A percentile compares a stretch with the other conserved stretches of the same genome.
Conservation (phyloP, 2,888 invertebrate genomes). For the Eupithecia vulgata region DNA sequence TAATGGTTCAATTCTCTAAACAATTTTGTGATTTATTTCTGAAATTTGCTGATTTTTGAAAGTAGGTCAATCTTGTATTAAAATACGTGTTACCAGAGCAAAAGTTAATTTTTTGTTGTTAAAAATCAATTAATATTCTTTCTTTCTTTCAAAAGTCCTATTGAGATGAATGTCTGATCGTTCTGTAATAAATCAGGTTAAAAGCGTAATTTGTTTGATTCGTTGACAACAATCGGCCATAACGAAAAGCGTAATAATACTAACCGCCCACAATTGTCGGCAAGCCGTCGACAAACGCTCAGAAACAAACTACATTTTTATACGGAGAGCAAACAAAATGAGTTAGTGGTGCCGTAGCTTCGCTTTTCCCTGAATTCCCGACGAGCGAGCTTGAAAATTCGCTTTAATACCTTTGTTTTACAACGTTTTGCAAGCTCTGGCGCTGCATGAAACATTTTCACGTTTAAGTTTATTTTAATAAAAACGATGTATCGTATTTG, state of each 20-base stretch:
- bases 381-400: slow-evolving; percentile 77
- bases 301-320: slow-evolving; percentile 79
- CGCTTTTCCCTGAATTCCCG: slow-evolving; percentile 71
- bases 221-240: slow-evolving; percentile 54
- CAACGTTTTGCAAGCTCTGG: slow-evolving; percentile 75
- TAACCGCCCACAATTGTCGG: slow-evolving; percentile 57
- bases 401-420: slow-evolving; percentile 82
- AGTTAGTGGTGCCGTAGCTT: slow-evolving; percentile 75
- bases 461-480: slow-evolving; percentile 59
- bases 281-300: slow-evolving; percentile 65
- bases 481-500: slow-evolving; percentile 53
- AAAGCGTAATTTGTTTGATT: slow-evolving; percentile 56
- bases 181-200: slow-evolving; percentile 46
- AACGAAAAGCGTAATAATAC: slow-evolving; percentile 62
- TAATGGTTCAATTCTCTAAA: not conserved
- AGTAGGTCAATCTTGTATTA: not conserved
- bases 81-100: no score
- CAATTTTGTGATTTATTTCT: not conserved
- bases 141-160: no score
- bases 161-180: slow-evolving; percentile 27
- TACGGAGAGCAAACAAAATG: slow-evolving; percentile 78
- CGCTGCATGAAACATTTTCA: slow-evolving; percentile 71
- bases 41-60: not conserved
- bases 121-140: no score
- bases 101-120: no score